Evolutionary conservation across 2,888 invertebrate genomes (phyloP), one percentile per base, ranked within the genome.

Genomic region (Coecobrya sp.): DNA sequence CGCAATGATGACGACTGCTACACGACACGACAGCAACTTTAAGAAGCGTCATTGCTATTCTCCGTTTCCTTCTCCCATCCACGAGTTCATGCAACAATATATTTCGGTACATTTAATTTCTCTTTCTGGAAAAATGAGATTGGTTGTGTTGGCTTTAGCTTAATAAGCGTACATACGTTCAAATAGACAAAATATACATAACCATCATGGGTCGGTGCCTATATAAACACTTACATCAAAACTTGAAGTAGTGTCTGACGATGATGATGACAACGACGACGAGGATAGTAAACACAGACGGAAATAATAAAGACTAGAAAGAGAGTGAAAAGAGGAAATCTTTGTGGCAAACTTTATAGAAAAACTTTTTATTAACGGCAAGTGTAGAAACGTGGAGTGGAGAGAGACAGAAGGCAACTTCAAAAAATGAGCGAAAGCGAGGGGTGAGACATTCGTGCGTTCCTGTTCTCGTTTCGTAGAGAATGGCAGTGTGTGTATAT

Each of bases 311-410:
- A 89, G 89, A 42, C 27, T 68, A 68, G 81, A 70, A 82, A 89
- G 59, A 84, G 65, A 90, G 90, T 90, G 85, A 86, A 86, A 90
- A 73, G 79, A 85, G 90, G 90, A 90, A 90, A 90, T 86, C 85
- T 86, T 90, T 90, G 86, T 90, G 90, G 90, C 76, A 86, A 90
- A 89, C 73, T 82, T 76, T 86, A 27, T 86, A 70, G 49, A 79
- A 81, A 70, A 59, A 76, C 36, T 90, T 86, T 86, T 86, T 73
- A 85, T 85, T 73, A 45, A 70, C 73, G 65, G 45, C 76, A 86
- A 76, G 89, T 88, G 81, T 19, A 36, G 49, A 62, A 79, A 65
- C 62, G 88, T 79, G 49, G 27, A 68, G 68, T 11, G 52, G 70
- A 70, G 55, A 22, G 55, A 52, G 65, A 25, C 19, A 30, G 19